Evolutionary conservation across 2,888 invertebrate species (phyloP).

Genomic region (Argyra leucocephala): DNA sequence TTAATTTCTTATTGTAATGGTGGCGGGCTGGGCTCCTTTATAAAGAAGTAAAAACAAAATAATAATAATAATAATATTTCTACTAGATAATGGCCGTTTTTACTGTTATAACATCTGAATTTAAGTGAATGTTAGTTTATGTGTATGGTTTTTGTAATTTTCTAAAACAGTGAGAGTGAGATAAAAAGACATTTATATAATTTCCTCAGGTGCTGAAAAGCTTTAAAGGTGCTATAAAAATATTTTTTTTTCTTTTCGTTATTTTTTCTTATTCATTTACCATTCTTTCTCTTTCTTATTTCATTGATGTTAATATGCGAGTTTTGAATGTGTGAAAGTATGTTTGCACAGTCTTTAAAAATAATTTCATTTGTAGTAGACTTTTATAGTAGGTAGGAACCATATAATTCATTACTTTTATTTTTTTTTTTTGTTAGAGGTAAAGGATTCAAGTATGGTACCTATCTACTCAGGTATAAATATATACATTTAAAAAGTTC

Average conservation of each 20-base stretch:
- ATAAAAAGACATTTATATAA: conserved; percentile 6
- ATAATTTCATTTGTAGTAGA: neutral
- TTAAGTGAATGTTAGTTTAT: neutral
- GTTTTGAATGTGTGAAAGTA: neutral
- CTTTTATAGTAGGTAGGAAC: neutral
- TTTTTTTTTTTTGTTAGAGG: neutral
- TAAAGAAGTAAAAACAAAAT: neutral
- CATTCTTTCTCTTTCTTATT: neutral
- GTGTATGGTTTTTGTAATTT: neutral
- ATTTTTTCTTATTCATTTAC: neutral
- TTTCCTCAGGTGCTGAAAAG: conserved; percentile 3
- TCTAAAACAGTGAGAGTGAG: neutral
- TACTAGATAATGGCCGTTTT: conserved; percentile 1
- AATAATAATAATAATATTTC: conserved; percentile 2
- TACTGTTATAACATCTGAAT: neutral
- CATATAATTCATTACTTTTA: neutral
- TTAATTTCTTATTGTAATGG: neutral
- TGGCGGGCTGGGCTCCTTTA: too few species aligned
- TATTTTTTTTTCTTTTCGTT: neutral
- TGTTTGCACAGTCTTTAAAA: neutral
- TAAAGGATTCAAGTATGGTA: neutral
- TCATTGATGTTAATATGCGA: neutral
- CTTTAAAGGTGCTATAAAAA: conserved; percentile 5
- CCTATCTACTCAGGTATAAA: neutral
- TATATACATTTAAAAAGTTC: neutral